phyloP scores from a whole-genome alignment of 2,888 invertebrate species.

The Oligia strigilis region DNA sequence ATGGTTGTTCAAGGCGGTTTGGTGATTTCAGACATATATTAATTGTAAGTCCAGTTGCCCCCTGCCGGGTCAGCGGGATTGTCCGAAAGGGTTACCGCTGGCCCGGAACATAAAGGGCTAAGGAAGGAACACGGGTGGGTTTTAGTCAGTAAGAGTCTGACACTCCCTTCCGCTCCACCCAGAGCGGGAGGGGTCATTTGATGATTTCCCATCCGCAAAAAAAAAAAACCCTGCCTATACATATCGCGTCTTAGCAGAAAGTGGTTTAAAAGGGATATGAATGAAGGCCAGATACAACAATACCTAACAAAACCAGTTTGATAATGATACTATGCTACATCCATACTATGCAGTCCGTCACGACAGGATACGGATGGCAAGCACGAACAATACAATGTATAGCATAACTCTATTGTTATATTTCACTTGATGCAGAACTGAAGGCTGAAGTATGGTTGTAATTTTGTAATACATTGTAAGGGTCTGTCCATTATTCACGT shows the following conservation, averaged over 20 bases:
- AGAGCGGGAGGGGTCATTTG: too few relatives aligned
- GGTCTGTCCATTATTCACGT: too few relatives aligned
- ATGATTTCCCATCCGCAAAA: too few relatives aligned
- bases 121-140: too few relatives aligned
- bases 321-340: conserved; percentile 6
- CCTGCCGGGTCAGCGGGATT: too few relatives aligned
- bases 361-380: conserved; percentile 6
- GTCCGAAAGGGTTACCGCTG: too few relatives aligned
- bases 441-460: neutral
- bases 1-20: neutral
- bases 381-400: conserved; percentile 28
- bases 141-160: too few relatives aligned
- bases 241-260: neutral
- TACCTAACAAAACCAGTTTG: conserved; percentile 27
- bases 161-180: too few relatives aligned
- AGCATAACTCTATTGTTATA: conserved; percentile 23
- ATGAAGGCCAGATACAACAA: conserved; percentile 26
- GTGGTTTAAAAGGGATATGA: neutral
- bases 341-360: conserved; percentile 8
- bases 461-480: conserved; percentile 2
- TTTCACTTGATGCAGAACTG: conserved; percentile 3
- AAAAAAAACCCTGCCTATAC: too few relatives aligned
- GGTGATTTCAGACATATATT: neutral
- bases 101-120: too few relatives aligned
- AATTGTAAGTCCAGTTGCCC: neutral